Base-by-base conservation (phyloP, 1,140 invertebrate species). In the Drosophila repleta region DNA sequence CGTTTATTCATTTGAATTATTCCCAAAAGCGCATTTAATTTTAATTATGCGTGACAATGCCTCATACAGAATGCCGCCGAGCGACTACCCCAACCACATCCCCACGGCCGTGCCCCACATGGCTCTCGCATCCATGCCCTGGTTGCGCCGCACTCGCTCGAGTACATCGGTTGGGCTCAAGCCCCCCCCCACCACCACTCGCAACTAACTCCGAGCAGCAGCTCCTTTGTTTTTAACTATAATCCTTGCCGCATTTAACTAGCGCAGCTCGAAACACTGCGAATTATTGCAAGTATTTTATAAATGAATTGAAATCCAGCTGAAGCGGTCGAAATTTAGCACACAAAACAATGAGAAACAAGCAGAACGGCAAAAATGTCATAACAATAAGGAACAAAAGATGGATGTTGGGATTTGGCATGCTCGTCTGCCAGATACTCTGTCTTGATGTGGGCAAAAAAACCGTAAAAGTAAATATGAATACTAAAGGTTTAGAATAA, bases 1-100 rank as follows among this genome's bases (percentile, higher is more conserved):
- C 79, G 88, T 79, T 90, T 84, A 90, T 90, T 90, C 87, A 90
- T 90, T 90, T 90, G 87, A 90, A 90, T 90, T 90, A 90, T 90
- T 90, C 88, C 88, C 88, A 82, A 83, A 90, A 90, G 88, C 88
- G 79, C 76, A 90, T 90, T 90, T 90, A 90, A 90, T 90, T 90
- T 90, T 90, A 90, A 90, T 90, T 90, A 90, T 84, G 88, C 88
- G 82, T 90, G 88, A 90, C 88, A 90, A 83, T 76, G 83, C 72
- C 82, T 87, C 79, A 84, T 84, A 81, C 79, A 82, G 51, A 62
- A 66, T 69, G 48, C 74, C 39, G 48, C 74, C 46, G 35, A 49
- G 48, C 58, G 32, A 35, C 1, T 32, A 10, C 8, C 58, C 46
- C 32, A 32, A 2, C 18, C 29, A 41, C 17, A n/a, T 32, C 5